Percentiles rank a stretch among this genome's conserved stretches.
These are phyloP conservation scores for Cyclophora albipunctata DNA, from an alignment of 2,888 invertebrate species.

Conservation along the genomic window DNA sequence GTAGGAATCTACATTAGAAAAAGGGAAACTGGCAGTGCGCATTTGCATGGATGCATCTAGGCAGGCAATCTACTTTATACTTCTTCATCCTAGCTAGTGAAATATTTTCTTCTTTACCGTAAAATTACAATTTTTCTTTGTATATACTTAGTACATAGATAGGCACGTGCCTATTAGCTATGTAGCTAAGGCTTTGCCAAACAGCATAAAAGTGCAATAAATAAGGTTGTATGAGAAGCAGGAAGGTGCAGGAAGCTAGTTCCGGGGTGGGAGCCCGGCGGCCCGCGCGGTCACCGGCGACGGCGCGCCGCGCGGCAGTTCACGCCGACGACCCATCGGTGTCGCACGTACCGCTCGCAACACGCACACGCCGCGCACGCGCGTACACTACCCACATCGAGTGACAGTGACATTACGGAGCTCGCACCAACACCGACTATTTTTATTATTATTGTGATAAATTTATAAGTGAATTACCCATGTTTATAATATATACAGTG, in stretches of 20 bases:
- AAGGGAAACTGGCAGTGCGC: too few species aligned
- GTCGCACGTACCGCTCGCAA: conserved; percentile 25
- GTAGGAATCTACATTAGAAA: too few species aligned
- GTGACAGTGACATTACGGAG: conserved; percentile 70
- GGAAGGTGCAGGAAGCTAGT: conserved; percentile 30
- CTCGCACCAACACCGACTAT: conserved; percentile 43
- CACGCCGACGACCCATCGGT: conserved; percentile 41
- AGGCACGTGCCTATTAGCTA: too few species aligned
- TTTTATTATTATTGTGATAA: conserved; percentile 30
- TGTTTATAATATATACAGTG: conserved; percentile 33
- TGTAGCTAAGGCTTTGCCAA: too few species aligned
- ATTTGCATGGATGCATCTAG: too few species aligned
- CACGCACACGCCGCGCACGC: conserved; percentile 48
- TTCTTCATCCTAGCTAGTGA: too few species aligned
- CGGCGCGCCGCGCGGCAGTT: conserved; percentile 36
- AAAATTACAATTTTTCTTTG: too few species aligned
- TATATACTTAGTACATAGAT: too few species aligned
- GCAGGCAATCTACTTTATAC: too few species aligned
- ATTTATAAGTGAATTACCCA: conserved; percentile 11
- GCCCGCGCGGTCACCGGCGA: conserved; percentile 2
- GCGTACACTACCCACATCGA: conserved; percentile 56
- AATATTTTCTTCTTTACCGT: too few species aligned
- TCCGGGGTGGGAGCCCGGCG: conserved; percentile 29
- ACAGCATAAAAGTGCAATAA: not conserved
- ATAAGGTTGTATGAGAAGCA: conserved; percentile 5